phyloP scores from a whole-genome alignment of 2,888 invertebrate species.

The Spodoptera picta region DNA sequence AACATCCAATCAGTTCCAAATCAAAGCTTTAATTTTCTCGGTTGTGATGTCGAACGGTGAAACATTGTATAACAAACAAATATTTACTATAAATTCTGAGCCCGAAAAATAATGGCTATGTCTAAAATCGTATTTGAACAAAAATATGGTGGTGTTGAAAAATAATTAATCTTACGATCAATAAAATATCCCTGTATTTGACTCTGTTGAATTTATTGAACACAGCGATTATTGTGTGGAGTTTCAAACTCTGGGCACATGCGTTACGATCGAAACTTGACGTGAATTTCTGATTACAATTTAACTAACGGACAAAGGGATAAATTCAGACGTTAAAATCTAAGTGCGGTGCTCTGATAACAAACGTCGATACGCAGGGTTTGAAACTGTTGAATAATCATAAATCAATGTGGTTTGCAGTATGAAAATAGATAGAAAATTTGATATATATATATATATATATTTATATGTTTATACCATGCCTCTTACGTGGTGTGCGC shows the following conservation, averaged over 20 bases:
- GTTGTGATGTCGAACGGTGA: constrained; percentile 68
- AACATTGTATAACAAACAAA: constrained; percentile 52
- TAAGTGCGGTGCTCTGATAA: constrained; percentile 44
- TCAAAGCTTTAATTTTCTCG: constrained; percentile 84
- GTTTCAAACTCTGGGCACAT: constrained; percentile 73
- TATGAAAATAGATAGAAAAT: constrained; percentile 85
- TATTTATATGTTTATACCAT: constrained; percentile 71
- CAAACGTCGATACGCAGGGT: constrained; percentile 44
- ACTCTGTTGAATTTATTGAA: constrained; percentile 87
- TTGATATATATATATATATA: constrained; percentile 72
- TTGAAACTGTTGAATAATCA: constrained; percentile 54
- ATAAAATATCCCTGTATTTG: constrained; percentile 88
- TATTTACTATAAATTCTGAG: constrained; percentile 58
- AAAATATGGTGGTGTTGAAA: constrained; percentile 69
- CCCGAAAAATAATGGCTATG: constrained; percentile 54
- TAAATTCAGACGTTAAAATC: constrained; percentile 41
- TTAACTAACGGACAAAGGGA: constrained; percentile 38
- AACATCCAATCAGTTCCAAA: constrained; percentile 85
- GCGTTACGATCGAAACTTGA: constrained; percentile 41
- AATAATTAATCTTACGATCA: constrained; percentile 74
- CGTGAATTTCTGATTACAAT: constrained; percentile 41
- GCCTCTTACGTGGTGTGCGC: constrained; percentile 65
- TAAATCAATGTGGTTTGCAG: constrained; percentile 75
- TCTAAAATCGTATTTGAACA: constrained; percentile 62
- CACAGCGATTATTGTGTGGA: constrained; percentile 76